Base-by-base conservation (phyloP, 2,113 vertebrate genomes). In the Corvus moneduloides region DNA sequence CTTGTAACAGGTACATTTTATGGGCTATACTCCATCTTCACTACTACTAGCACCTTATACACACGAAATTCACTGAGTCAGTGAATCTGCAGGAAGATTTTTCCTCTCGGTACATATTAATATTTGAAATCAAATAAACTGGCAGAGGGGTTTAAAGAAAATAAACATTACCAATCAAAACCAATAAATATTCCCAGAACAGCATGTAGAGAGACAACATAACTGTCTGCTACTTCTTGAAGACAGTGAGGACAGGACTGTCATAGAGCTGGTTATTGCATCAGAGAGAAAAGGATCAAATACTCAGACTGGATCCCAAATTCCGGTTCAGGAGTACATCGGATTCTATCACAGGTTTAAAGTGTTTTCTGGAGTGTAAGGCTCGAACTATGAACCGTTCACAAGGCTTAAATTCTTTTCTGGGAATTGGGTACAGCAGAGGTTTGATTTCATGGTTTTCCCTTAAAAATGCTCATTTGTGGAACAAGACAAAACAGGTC, bases 191-290 rank as follows among this genome's bases (percentile, higher is more conserved):
- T 11, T n/a, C 28, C 2, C 8, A 85, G 26, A 68, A 56, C 1
- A 74, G 17, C 13, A 3, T 5, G 2, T 16, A 68, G 3, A 0
- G 27, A 22, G 44, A 63, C 37, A 87, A 64, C 0, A 0, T 33
- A 20, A 63, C 51, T 71, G 62, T 18, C 23, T 67, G 49, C 32
- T 73, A 51, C 30, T 56, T 88, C 59, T 67, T 75, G 17, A 82
- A 48, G 35, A 39, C 44, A 43, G 10, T 23, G 20, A 87, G 24
- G 62, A 71, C 23, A 72, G 16, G 17, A 64, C 16, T 49, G 20
- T 27, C 55, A 85, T 9, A n/a, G 82, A 89, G 54, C 6, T 62
- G 41, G 6, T 54, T 68, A 68, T 12, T 63, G 19, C 28, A 56
- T 19, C 44, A 89, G 85, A 64, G 24, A 39, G 21, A 68, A 93